phyloP scores from a whole-genome alignment of 1,140 invertebrate genomes.

The Caenorhabditis tropicalis region DNA sequence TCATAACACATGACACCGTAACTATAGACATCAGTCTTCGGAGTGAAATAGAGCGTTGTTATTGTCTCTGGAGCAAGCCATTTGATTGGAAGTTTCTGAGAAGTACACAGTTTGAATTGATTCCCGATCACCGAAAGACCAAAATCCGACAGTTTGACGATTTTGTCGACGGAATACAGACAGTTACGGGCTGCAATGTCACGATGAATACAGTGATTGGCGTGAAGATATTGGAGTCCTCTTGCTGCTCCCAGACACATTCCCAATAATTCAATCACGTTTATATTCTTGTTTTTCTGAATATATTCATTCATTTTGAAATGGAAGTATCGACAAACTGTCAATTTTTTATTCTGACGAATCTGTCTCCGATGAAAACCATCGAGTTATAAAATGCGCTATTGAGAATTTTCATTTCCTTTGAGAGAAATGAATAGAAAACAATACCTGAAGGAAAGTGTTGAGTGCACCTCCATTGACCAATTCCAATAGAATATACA shows the following conservation, averaged over 20 bases:
- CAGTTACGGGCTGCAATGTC: slow-evolving; percentile 91
- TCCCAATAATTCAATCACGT: not conserved
- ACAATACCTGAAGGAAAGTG: slow-evolving; percentile 42
- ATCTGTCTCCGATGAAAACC: too few relatives aligned
- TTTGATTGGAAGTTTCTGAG: slow-evolving; percentile 57
- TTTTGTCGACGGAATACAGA: slow-evolving; percentile 47
- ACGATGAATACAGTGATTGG: not conserved
- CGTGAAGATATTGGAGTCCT: not conserved
- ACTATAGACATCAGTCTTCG: slow-evolving; percentile 58
- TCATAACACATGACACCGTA: slow-evolving; percentile 20
- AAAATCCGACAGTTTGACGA: slow-evolving; percentile 62
- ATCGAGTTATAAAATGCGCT: too few relatives aligned
- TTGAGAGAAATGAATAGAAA: too few relatives aligned
- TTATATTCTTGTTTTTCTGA: not conserved
- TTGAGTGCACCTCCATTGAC: slow-evolving; percentile 53
- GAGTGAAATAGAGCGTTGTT: slow-evolving; percentile 39
- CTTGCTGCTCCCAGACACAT: not conserved
- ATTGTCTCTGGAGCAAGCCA: slow-evolving; percentile 62
- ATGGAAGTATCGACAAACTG: too few relatives aligned
- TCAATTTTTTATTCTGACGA: too few relatives aligned
- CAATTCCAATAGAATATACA: slow-evolving; percentile 52
- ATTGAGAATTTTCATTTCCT: too few relatives aligned
- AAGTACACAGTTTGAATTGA: slow-evolving; percentile 35
- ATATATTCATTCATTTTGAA: too few relatives aligned
- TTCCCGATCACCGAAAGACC: slow-evolving; percentile 51